phyloP scores from a whole-genome alignment of 2,113 vertebrate species.

The Arizona elegans region DNA sequence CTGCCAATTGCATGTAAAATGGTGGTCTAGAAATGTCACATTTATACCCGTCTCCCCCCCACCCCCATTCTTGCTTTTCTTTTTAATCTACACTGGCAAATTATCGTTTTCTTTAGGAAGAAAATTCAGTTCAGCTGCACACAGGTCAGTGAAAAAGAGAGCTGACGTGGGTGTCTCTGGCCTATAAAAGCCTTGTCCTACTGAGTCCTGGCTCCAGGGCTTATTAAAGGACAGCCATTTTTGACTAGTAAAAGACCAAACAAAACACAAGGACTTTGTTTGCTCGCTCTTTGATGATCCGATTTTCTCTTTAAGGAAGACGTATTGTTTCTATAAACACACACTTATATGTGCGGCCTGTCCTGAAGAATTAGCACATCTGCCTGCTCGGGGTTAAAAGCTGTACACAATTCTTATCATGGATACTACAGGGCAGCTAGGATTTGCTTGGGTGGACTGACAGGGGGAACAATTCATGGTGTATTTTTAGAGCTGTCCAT shows the following conservation, averaged over 20 bases:
- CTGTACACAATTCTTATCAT: conserved; percentile 32
- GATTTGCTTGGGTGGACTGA: conserved; percentile 15
- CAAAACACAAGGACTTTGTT: conserved; percentile 55
- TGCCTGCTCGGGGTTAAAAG: conserved; percentile 21
- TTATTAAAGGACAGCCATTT: conserved; percentile 69
- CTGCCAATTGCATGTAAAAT: conserved; percentile 59
- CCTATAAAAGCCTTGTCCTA: conserved; percentile 59
- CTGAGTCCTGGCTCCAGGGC: conserved; percentile 69
- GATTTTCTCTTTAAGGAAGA: conserved; percentile 51
- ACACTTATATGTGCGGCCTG: conserved; percentile 51
- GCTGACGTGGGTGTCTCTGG: conserved; percentile 33
- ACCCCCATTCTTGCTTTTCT: neutral
- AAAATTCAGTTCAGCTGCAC: conserved; percentile 56
- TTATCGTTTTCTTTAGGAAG: conserved; percentile 46
- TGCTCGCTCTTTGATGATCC: conserved; percentile 62
- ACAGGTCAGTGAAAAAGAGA: conserved; percentile 50
- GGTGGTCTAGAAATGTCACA: conserved; percentile 56
- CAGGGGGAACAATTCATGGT: neutral
- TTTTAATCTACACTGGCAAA: conserved; percentile 42
- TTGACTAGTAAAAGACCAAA: conserved; percentile 71
- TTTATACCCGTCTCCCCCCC: conserved; percentile 8
- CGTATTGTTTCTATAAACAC: conserved; percentile 59
- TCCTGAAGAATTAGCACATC: conserved; percentile 50
- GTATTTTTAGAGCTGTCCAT: conserved; percentile 19
- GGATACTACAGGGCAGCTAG: conserved; percentile 11